Base-by-base conservation (phyloP, 2,113 vertebrate genomes). In the Todiramphus chloris region DNA sequence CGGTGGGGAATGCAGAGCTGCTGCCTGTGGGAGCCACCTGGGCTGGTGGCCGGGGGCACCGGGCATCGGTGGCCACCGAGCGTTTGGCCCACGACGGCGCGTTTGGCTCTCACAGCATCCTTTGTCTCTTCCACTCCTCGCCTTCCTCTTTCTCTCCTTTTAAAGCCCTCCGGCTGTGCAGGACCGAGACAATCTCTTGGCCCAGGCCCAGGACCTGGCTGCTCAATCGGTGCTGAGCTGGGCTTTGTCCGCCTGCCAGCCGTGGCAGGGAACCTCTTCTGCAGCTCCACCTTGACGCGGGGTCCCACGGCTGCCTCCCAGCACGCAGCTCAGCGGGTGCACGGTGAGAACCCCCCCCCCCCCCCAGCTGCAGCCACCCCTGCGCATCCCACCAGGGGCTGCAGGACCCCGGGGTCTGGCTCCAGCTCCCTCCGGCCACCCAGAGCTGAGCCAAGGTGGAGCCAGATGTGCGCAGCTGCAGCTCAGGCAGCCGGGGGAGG, bases 1-100 rank as follows among this genome's bases (percentile, higher is more conserved):
- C 24, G 7, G 1, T 0, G 2, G 5, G 28, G n/a, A 13, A 63
- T 37, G 12, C 0, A 0, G 31, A 39, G n/a, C 5, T 3, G 17
- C 48, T 68, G 76, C 46, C 75, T 33, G 5, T 0, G 0, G 70
- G n/a, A 79, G 9, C 16, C 16, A 35, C 60, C 56, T 1, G 1
- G 1, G 59, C 0, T 1, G 16, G 24, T 44, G 75, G 58, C 87
- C 0, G 2, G 46, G 25, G 4, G 2, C 4, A 2, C 1, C 5
- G 33, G 74, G 66, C 9, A 14, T 5, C 13, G 4, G 62, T 20
- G 69, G 19, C 62, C 21, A 1, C 43, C 1, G 0, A 60, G 75
- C 6, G 1, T 70, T 79, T 3, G 1, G 60, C 51, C 63, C 35
- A 20, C 1, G 2, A 4, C 1, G 4, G 46, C 6, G 2, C 2